Conservation (phyloP, 1,140 invertebrate species). For the Drosophila ananassae region DNA sequence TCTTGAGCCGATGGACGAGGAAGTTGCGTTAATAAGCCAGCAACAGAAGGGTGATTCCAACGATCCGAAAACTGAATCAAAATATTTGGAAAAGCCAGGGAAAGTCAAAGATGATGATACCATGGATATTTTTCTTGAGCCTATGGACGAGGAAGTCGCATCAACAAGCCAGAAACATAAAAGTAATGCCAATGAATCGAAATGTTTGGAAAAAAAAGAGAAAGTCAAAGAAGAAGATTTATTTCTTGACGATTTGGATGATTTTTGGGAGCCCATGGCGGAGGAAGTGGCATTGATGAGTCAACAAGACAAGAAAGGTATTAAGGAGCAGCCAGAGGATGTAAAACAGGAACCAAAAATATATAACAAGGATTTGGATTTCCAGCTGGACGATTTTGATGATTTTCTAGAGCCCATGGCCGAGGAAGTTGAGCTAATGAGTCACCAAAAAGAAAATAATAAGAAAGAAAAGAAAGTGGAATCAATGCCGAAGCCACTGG, state of each 20-base stretch:
- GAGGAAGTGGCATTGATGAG: constrained; percentile 53
- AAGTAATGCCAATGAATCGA: neutral
- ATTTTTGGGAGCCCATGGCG: constrained; percentile 67
- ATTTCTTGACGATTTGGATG: constrained; percentile 48
- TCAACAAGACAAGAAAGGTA: neutral
- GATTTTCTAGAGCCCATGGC: constrained; percentile 70
- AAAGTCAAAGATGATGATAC: neutral
- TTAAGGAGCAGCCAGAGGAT: constrained; percentile 3
- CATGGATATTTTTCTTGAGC: neutral
- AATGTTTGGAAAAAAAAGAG: neutral
- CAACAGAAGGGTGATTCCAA: neutral
- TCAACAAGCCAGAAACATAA: neutral
- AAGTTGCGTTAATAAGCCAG: neutral
- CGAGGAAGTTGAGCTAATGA: constrained; percentile 50
- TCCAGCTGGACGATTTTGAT: constrained; percentile 39
- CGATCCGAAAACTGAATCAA: neutral
- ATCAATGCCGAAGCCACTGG: constrained; percentile 51
- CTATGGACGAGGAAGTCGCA: neutral
- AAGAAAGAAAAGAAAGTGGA: neutral
- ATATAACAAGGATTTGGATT: neutral
- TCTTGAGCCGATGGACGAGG: neutral
- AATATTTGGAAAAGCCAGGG: neutral
- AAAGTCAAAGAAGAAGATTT: neutral
- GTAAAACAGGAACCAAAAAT: neutral
- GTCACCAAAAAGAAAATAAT: neutral